Evolutionary conservation across 2,888 invertebrate genomes (phyloP).

Genomic region (Dorcus hopei): DNA sequence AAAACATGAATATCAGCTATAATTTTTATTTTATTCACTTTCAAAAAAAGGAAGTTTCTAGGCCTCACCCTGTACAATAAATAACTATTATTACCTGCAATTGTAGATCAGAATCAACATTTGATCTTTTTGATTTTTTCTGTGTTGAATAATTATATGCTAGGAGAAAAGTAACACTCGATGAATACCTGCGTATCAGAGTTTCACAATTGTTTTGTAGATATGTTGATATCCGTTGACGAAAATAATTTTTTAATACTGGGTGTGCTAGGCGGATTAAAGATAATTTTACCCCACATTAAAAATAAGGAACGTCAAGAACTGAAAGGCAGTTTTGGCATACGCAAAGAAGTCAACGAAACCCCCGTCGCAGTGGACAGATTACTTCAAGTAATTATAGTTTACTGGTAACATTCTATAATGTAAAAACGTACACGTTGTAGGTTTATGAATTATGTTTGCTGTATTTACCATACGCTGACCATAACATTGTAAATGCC

Average conservation of each 20-base stretch:
- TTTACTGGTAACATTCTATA: background rate
- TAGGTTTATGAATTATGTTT: slow-evolving; percentile 78
- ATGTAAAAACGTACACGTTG: slow-evolving; percentile 51
- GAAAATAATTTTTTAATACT: slow-evolving; percentile 54
- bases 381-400: slow-evolving; percentile 41
- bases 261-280: slow-evolving; percentile 65
- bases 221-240: slow-evolving; percentile 41
- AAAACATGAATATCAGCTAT: no score
- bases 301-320: slow-evolving; percentile 32
- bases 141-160: no score
- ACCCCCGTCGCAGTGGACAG: slow-evolving; percentile 40
- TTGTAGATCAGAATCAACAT: no score
- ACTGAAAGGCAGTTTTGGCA: slow-evolving; percentile 41
- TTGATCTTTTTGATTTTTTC: no score
- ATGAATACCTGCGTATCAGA: background rate
- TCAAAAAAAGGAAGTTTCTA: no score
- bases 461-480: slow-evolving; percentile 64
- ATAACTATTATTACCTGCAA: no score
- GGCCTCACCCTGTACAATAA: no score
- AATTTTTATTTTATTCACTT: no score
- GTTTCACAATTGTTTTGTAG: slow-evolving; percentile 31
- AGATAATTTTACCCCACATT: slow-evolving; percentile 60
- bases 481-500: slow-evolving; percentile 87
- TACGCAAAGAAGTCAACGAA: slow-evolving; percentile 36
- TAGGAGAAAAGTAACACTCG: no score